Evolutionary conservation across 2,797 vertebrate species (phyloP).

Genomic region (Lithobates sylvaticus): DNA sequence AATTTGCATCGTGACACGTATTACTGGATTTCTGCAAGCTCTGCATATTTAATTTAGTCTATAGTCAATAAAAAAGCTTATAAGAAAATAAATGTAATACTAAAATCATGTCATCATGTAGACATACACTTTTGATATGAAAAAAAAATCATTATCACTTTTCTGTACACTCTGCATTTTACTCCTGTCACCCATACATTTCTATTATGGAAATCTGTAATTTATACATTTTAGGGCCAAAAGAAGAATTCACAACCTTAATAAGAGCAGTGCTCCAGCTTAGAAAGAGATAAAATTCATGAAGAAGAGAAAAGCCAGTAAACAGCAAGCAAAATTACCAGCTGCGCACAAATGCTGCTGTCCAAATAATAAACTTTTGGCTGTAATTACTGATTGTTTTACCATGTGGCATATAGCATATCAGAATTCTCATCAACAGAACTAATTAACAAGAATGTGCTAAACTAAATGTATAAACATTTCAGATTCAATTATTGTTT

Average conservation of each 20-base stretch:
- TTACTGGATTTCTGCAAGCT: no score
- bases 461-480: background rate
- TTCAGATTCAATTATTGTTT: background rate
- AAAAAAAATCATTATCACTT: background rate
- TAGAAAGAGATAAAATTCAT: conserved; percentile 35
- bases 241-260: conserved; percentile 39
- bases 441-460: conserved; percentile 1
- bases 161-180: background rate
- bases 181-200: background rate
- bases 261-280: conserved; percentile 40
- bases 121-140: background rate
- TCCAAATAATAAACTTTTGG: conserved; percentile 50
- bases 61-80: no score
- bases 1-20: no score
- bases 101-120: no score
- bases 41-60: background rate
- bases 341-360: conserved; percentile 43
- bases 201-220: background rate
- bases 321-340: conserved; percentile 54
- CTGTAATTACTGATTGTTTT: conserved; percentile 52
- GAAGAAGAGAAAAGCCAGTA: conserved; percentile 42
- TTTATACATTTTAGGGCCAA: conserved; percentile 4
- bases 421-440: conserved; percentile 9
- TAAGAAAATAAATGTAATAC: background rate
- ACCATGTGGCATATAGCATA: conserved; percentile 4